phyloP scores from a whole-genome alignment of 2,113 vertebrate genomes.

The Eubucco bourcierii region DNA sequence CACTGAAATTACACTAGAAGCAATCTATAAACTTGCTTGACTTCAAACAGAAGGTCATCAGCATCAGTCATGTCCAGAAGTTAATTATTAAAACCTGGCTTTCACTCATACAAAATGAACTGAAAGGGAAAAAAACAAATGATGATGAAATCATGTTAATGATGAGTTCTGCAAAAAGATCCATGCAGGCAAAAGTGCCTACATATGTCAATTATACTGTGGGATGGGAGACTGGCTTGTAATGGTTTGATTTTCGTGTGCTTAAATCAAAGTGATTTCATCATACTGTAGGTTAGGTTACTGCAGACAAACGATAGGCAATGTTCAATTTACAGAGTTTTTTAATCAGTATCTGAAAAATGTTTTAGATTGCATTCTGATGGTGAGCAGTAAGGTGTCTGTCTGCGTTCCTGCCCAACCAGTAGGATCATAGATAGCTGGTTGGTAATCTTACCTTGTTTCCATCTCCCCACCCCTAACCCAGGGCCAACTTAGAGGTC shows the following conservation, averaged over 20 bases:
- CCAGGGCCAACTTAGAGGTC: background rate
- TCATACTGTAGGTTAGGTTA: background rate
- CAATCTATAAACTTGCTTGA: background rate
- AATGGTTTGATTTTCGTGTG: background rate
- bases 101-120: background rate
- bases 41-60: slow-evolving; percentile 9
- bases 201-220: background rate
- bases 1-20: slow-evolving; percentile 3
- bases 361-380: background rate
- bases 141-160: background rate
- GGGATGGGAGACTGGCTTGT: background rate
- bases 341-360: background rate
- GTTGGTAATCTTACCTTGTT: background rate
- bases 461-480: background rate
- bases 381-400: background rate
- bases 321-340: background rate
- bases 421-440: background rate
- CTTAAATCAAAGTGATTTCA: background rate
- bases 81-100: slow-evolving; percentile 15
- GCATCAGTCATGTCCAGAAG: background rate
- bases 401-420: background rate
- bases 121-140: background rate
- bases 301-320: background rate
- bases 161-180: background rate
- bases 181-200: background rate